These are phyloP conservation scores for Campaea margaritaria DNA, from an alignment of 2,888 invertebrate genomes.

Conservation along the genomic window DNA sequence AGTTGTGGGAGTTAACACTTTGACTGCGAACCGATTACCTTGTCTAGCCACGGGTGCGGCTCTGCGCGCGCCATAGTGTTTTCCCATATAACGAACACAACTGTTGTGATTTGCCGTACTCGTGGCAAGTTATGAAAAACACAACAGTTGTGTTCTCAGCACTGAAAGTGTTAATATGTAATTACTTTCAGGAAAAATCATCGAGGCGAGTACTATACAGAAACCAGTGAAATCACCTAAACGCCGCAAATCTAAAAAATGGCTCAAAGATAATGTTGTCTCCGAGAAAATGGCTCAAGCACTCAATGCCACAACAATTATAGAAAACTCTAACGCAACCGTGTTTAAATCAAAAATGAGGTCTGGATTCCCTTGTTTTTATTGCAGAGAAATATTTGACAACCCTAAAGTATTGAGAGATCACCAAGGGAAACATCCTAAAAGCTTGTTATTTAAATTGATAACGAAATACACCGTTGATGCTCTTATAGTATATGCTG, in stretches of 20 bases:
- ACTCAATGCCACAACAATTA: slow-evolving; percentile 56
- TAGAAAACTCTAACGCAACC: slow-evolving; percentile 65
- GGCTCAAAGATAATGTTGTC: slow-evolving; percentile 38
- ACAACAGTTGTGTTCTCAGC: too few relatives aligned
- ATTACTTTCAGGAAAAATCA: slow-evolving; percentile 20
- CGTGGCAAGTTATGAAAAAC: not conserved
- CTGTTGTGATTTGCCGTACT: too few relatives aligned
- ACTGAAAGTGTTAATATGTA: too few relatives aligned
- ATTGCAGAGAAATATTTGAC: slow-evolving; percentile 64
- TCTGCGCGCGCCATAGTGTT: too few relatives aligned
- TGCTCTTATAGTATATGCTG: slow-evolving; percentile 69
- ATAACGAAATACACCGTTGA: slow-evolving; percentile 63
- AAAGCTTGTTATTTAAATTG: slow-evolving; percentile 45
- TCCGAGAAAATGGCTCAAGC: slow-evolving; percentile 66
- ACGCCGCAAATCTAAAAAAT: slow-evolving; percentile 4
- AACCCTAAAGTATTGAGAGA: slow-evolving; percentile 56
- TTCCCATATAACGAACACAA: too few relatives aligned
- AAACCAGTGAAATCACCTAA: not conserved
- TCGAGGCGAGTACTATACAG: slow-evolving; percentile 12
- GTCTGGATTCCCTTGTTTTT: slow-evolving; percentile 71
- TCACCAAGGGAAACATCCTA: slow-evolving; percentile 56
- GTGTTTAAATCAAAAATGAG: slow-evolving; percentile 69
- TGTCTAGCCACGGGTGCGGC: too few relatives aligned
- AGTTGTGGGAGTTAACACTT: too few relatives aligned
- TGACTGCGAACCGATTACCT: too few relatives aligned